phyloP scores from a whole-genome alignment of 2,113 vertebrate genomes.

The Hypanus sabinus region DNA sequence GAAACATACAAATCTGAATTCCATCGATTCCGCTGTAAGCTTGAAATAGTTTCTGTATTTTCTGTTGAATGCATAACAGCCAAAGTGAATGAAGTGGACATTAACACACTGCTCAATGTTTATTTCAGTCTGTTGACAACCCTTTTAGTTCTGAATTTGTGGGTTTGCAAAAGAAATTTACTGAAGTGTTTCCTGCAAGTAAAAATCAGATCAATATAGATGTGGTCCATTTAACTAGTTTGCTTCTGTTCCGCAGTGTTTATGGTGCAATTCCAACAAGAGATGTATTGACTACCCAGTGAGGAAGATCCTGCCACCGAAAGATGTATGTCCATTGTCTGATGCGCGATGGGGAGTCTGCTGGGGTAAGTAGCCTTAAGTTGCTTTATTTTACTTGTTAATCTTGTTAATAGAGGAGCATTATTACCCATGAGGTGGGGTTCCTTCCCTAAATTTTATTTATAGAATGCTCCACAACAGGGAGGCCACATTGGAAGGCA shows the following conservation, averaged over 20 bases:
- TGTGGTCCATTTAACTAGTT: neutral
- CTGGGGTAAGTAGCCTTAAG: constrained; percentile 68
- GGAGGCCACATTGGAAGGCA: too few species aligned
- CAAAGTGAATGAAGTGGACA: neutral
- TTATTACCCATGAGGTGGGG: too few species aligned
- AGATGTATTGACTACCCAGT: constrained; percentile 73
- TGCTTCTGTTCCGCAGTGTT: constrained; percentile 60
- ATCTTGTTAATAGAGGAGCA: too few species aligned
- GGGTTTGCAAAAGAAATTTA: neutral
- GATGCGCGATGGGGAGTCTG: constrained; percentile 88
- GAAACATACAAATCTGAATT: neutral
- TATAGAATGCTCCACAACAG: too few species aligned
- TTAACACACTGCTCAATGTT: neutral
- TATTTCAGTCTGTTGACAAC: neutral
- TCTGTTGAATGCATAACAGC: neutral
- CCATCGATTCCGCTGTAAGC: neutral
- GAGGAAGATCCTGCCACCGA: constrained; percentile 66
- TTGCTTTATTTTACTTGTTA: too few species aligned
- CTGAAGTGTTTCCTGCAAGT: neutral
- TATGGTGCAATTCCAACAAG: constrained; percentile 75
- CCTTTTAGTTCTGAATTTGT: neutral
- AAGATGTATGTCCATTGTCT: constrained; percentile 65
- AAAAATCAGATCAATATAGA: neutral
- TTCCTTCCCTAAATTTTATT: too few species aligned
- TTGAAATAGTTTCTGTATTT: neutral